Conservation (phyloP, 2,888 invertebrate genomes). For the Deilephila porcellus region DNA sequence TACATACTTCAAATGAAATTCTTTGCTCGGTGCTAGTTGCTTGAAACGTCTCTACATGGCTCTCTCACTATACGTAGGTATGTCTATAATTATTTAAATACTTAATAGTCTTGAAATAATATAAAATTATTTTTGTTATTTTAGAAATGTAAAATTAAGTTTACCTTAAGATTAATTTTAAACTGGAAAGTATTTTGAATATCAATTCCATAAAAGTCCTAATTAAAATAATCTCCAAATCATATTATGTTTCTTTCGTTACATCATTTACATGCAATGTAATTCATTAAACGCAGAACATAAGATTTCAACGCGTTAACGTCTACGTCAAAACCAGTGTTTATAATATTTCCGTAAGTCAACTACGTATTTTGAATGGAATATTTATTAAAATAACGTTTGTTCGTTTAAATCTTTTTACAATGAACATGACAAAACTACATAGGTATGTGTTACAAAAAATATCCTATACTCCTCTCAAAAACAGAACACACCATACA, state of each 20-base stretch:
- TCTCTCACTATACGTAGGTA: neutral
- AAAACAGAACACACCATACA: neutral
- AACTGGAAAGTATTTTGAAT: too few relatives aligned
- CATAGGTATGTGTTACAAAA: neutral
- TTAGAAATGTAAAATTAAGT: too few relatives aligned
- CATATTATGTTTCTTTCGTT: too few relatives aligned
- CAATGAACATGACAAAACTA: neutral
- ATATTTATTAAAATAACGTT: too few relatives aligned
- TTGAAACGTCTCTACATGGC: neutral
- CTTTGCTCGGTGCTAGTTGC: conserved; percentile 7
- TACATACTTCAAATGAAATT: conserved; percentile 26
- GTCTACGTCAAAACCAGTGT: neutral
- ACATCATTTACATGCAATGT: neutral
- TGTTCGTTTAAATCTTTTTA: too few relatives aligned
- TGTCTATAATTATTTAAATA: neutral
- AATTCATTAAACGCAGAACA: neutral
- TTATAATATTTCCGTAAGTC: too few relatives aligned
- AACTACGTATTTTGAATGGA: too few relatives aligned
- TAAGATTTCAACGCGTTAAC: conserved; percentile 5
- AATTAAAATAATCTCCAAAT: neutral
- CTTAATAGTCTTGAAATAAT: too few relatives aligned
- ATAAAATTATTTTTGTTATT: too few relatives aligned
- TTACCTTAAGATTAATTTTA: neutral
- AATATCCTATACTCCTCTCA: neutral
- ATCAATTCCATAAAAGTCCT: neutral